Evolutionary conservation across 2,888 invertebrate species (phyloP).

Genomic region (Augiades crinisus): DNA sequence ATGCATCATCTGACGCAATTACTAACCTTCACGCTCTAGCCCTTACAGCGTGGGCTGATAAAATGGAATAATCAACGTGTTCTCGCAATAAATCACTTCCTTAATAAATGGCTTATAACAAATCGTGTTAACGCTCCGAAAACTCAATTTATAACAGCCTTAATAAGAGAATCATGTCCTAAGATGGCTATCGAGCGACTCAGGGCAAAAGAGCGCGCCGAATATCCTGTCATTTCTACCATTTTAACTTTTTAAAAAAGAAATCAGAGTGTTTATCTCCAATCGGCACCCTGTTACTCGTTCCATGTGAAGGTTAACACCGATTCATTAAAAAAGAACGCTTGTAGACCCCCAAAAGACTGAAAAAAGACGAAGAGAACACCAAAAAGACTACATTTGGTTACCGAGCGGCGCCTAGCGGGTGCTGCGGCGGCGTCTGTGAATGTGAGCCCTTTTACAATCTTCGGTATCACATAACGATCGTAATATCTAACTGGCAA

Average conservation of each 20-base stretch:
- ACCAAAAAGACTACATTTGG: conserved; percentile 71
- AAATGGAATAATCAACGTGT: conserved; percentile 26
- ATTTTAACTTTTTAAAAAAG: conserved; percentile 52
- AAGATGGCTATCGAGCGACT: conserved; percentile 57
- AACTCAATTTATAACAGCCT: conserved; percentile 48
- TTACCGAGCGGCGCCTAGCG: conserved; percentile 78
- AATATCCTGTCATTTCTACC: conserved; percentile 70
- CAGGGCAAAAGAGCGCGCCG: conserved; percentile 53
- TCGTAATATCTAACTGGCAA: background rate
- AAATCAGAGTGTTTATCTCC: conserved; percentile 65
- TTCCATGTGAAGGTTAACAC: conserved; percentile 79
- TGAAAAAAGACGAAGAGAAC: conserved; percentile 62
- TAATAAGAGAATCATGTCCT: conserved; percentile 43
- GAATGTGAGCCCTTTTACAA: conserved; percentile 61
- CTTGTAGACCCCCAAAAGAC: conserved; percentile 77
- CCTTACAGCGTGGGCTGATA: conserved; percentile 23
- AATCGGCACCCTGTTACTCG: conserved; percentile 80
- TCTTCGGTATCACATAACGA: conserved; percentile 36
- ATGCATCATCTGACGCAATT: conserved; percentile 21
- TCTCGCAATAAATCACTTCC: conserved; percentile 24
- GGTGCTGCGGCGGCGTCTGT: conserved; percentile 75
- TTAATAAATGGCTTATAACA: conserved; percentile 27
- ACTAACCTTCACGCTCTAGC: conserved; percentile 26
- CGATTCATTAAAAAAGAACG: conserved; percentile 78
- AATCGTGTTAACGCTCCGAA: conserved; percentile 31